Evolutionary conservation across 2,113 vertebrate genomes (phyloP), one percentile per base, ranked within the genome.

Genomic region (Ardeotis arabs): DNA sequence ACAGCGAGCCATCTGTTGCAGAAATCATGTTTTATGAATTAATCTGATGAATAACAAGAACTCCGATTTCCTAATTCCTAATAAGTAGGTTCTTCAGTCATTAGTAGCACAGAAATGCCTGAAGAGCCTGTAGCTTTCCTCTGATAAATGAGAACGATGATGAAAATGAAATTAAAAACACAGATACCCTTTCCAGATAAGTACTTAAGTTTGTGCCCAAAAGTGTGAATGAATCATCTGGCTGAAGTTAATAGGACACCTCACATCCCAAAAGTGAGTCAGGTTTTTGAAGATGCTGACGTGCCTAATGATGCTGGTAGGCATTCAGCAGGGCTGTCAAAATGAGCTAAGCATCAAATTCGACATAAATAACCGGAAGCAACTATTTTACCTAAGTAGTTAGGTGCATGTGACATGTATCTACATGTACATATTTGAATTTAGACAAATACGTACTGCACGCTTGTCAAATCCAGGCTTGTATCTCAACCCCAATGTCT

Each of bases 381-480:
- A 87, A 44, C 86, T 84, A 70, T 15, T 67, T 41, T 67, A 67
- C 47, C 52, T 59, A 50, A 74, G 41, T 63, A 93, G 44, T n/a
- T 50, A 33, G 21, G 68, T 80, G 29, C 25, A 72, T 70, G 85
- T 80, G 39, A 56, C 35, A 66, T 37, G 9, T 45, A 85, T 4
- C 49, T 79, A 45, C n/a, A 37, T 58, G 55, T 95, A 44, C 41
- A 16, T 44, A 87, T 93, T 81, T 97, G 97, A 98, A 98, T 98
- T 98, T 97, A 98, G 98, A 95, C 97, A 96, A 90, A 97, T 91
- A 92, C 84, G 89, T 96, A 74, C 90, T 81, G 33, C 44, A 62
- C 29, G 24, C 93, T 97, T 97, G 93, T 97, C 96, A 95, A 56
- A 98, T 96, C 96, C 94, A 98, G 96, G 76, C 69, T 78, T 95